Evolutionary conservation across 2,888 invertebrate species (phyloP).

Genomic region (Yponomeuta plumbellus): DNA sequence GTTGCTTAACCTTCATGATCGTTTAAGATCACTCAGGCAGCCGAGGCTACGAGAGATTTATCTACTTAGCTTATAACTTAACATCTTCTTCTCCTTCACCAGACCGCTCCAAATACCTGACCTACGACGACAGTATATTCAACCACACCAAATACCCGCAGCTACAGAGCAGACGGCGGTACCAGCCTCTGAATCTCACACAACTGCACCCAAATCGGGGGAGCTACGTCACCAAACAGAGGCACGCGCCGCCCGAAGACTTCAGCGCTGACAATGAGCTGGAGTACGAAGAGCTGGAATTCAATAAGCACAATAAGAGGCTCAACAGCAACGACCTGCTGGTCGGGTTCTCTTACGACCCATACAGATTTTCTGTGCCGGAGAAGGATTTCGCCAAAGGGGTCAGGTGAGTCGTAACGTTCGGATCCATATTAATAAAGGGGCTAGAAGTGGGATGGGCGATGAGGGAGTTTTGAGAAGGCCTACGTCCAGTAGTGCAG

Average conservation of each 20-base stretch:
- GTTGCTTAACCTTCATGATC: too few relatives aligned
- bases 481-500: too few relatives aligned
- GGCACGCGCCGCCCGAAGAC: constrained; percentile 20
- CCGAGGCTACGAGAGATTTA: too few relatives aligned
- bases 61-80: too few relatives aligned
- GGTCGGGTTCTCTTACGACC: constrained; percentile 61
- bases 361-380: constrained; percentile 59
- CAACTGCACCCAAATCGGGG: constrained; percentile 9
- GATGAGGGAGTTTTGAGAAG: too few relatives aligned
- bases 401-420: constrained; percentile 51
- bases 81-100: constrained; percentile 21
- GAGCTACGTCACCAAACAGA: constrained; percentile 20
- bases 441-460: too few relatives aligned
- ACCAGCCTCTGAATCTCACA: constrained; percentile 30
- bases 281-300: constrained; percentile 32
- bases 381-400: constrained; percentile 56
- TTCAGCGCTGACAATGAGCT: constrained; percentile 30
- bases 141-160: constrained; percentile 59
- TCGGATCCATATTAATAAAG: background rate
- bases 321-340: constrained; percentile 34
- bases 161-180: constrained; percentile 36
- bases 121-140: constrained; percentile 56
- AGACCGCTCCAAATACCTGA: constrained; percentile 47
- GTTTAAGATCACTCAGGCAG: too few relatives aligned
- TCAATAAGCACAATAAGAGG: constrained; percentile 25